Base-by-base conservation (phyloP, 1,140 invertebrate species). In the Onthophagus taurus region DNA sequence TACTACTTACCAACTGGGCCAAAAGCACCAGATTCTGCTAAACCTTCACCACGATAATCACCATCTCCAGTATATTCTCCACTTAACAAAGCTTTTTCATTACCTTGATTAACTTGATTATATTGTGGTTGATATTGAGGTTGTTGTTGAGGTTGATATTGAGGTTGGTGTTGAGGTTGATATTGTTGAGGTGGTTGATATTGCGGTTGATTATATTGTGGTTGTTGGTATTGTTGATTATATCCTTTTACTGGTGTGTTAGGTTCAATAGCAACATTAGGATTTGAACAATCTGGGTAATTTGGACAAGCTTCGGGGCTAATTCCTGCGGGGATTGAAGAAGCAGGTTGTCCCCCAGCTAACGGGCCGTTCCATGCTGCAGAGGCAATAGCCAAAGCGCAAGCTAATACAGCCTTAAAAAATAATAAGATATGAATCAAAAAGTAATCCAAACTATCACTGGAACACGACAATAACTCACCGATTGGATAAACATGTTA, bases 31-130 rank as follows among this genome's bases (percentile, higher is more conserved):
- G 63, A 38, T 61, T 67, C 66, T 57, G 63, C 62, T 54, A 66
- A 31, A 57, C 66, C 70, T 67, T 73, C 54, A 60, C 67, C 30
- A 61, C 68, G 57, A 64, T 61, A 64, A 38, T 64, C 61, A 29
- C 61, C 61, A 47, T 64, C 61, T 20, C 61, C 61, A 44, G 52
- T 59, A 49, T 64, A 64, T 45, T 54, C 57, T 12, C 61, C 60
- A 24, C 45, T 53, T 36, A 61, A 57, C 34, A 64, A 45, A 43
- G 53, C 53, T 29, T 55, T 58, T 37, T 59, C 49, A 19, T 52
- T 50, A 23, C 19, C 20, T 42, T 53, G 49, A 36, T 44, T 37
- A 17, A 19, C 12, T 19, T 37, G 35, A 9, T 39, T 39, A 24
- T 26, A 33, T 16, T 33, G 31, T 16, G 37, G 37, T 9, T 14